Percentiles rank a stretch among this genome's conserved stretches.
Conservation (phyloP, 2,888 invertebrate genomes). For the Heliconius erato region DNA sequence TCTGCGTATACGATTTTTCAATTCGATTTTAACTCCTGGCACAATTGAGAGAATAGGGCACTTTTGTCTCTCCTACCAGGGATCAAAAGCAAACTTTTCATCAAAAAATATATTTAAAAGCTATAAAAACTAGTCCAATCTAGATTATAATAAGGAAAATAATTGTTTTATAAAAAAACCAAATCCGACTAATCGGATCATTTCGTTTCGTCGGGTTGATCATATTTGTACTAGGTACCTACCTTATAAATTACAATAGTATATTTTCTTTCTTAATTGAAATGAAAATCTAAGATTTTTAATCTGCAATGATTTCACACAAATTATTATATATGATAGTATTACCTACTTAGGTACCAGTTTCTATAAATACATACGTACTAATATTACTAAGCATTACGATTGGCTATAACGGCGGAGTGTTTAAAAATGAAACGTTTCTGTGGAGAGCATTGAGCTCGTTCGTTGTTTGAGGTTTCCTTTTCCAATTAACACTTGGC, state of each 20-base stretch:
- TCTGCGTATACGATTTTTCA: too few species aligned
- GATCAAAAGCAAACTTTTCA: too few species aligned
- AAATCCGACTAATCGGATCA: too few species aligned
- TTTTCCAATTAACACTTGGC: conserved; percentile 85
- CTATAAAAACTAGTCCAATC: too few species aligned
- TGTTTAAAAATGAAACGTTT: conserved; percentile 85
- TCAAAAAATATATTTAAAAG: too few species aligned
- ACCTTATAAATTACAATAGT: background rate
- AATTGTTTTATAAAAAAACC: too few species aligned
- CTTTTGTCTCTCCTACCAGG: too few species aligned
- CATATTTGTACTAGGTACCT: too few species aligned
- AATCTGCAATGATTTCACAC: background rate
- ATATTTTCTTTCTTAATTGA: background rate
- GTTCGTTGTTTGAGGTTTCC: conserved; percentile 85
- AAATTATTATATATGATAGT: background rate
- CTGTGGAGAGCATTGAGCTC: conserved; percentile 85
- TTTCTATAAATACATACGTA: background rate
- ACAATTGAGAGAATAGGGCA: too few species aligned
- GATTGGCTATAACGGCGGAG: conserved; percentile 80
- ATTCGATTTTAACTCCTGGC: too few species aligned
- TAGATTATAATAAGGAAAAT: too few species aligned
- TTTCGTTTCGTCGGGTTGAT: background rate
- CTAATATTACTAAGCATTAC: conserved; percentile 44
- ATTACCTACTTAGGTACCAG: background rate
- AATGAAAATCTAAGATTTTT: background rate